Conservation (phyloP, 2,888 invertebrate genomes). For the Leptinotarsa peninsularis region DNA sequence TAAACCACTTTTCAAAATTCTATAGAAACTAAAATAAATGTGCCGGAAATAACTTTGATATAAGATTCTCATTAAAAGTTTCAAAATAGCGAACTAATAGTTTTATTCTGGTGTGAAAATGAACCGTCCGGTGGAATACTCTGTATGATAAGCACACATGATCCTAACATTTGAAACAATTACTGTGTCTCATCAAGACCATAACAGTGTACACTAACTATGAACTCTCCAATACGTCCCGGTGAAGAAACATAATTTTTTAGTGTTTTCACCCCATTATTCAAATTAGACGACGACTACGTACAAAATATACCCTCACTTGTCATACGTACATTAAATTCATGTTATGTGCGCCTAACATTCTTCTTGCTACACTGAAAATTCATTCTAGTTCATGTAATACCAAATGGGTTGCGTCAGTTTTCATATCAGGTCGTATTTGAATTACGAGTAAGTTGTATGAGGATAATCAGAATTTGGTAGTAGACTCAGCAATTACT, state of each 20-base stretch:
- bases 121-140: too few species aligned
- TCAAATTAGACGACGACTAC: not conserved
- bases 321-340: slow-evolving; percentile 5
- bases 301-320: not conserved
- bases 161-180: not conserved
- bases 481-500: too few species aligned
- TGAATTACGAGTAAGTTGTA: too few species aligned
- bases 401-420: not conserved
- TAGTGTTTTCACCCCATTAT: slow-evolving; percentile 9
- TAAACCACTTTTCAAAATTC: too few species aligned
- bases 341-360: not conserved
- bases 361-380: not conserved
- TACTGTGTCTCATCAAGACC: not conserved
- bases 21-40: too few species aligned
- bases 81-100: too few species aligned
- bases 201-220: not conserved
- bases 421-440: not conserved
- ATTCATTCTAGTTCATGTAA: not conserved
- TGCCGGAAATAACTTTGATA: too few species aligned
- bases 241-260: not conserved
- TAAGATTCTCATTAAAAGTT: too few species aligned
- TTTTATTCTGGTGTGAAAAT: too few species aligned
- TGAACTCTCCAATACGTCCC: not conserved
- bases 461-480: too few species aligned
- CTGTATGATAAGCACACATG: not conserved